Conservation (phyloP, 2,113 vertebrate species). For the Grallaria varia region DNA sequence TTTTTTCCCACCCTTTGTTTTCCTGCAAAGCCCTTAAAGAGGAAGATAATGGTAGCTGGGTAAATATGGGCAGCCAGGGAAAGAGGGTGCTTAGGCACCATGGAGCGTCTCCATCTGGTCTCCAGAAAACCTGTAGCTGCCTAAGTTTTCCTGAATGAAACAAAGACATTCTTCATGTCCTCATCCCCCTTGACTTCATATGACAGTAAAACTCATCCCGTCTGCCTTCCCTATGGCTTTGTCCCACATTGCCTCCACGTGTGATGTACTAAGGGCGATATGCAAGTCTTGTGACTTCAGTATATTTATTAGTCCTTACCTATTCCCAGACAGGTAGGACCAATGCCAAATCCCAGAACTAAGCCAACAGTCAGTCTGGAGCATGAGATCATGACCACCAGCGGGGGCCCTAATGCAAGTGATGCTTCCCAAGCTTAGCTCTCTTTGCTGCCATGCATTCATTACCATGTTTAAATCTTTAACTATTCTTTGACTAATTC, state of each 20-base stretch:
- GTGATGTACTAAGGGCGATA: rapidly evolving
- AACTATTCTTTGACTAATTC: not conserved
- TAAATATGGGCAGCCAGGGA: not conserved
- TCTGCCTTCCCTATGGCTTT: not conserved
- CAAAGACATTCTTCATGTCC: not conserved
- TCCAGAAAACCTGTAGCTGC: not conserved
- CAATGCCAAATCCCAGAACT: not conserved
- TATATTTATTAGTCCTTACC: not conserved
- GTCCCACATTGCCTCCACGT: not conserved
- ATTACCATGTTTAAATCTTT: not conserved
- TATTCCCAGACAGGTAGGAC: not conserved
- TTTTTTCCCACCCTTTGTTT: not conserved
- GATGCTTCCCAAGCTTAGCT: not conserved
- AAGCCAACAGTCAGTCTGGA: not conserved
- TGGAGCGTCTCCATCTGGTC: not conserved
- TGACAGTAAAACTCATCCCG: not conserved
- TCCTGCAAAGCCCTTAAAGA: not conserved
- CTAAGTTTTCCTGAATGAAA: not conserved
- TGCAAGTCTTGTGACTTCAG: not conserved
- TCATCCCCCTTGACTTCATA: not conserved
- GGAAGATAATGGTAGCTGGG: not conserved
- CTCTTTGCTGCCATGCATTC: not conserved
- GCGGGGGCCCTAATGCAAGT: not conserved
- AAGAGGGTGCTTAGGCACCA: not conserved
- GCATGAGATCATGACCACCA: not conserved